phyloP scores from a whole-genome alignment of 2,797 vertebrate species.

The Lophius americanus region DNA sequence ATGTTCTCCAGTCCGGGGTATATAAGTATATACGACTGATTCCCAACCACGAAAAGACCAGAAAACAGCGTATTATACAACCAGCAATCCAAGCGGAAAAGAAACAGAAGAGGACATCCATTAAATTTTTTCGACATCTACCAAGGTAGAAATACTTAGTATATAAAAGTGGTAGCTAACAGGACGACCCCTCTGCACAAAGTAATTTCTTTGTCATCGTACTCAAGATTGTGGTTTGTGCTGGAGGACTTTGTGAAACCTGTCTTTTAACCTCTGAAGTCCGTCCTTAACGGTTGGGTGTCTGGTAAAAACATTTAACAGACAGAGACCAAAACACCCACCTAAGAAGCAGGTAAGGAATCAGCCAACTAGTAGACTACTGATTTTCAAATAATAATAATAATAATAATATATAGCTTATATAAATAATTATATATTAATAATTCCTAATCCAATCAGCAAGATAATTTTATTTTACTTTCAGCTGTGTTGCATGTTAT shows the following conservation, averaged over 20 bases:
- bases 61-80: background rate
- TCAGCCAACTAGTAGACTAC: background rate
- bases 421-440: no score
- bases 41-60: background rate
- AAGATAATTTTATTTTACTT: no score
- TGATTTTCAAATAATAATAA: no score
- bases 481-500: no score
- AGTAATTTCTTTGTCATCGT: no score
- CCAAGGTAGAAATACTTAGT: no score
- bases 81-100: background rate
- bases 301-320: background rate
- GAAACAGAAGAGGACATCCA: background rate
- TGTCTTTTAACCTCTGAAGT: slow-evolving; percentile 8
- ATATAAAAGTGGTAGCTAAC: no score
- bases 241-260: background rate
- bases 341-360: slow-evolving; percentile 43
- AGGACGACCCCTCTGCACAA: no score
- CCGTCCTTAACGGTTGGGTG: background rate
- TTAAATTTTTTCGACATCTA: no score
- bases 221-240: no score
- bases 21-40: slow-evolving; percentile 41
- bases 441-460: no score
- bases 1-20: slow-evolving; percentile 33
- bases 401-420: no score
- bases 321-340: background rate